These are phyloP conservation scores for Clytia hemisphaerica DNA, from an alignment of 30 jellyfish, hydroid and myxozoan genomes.

Conservation along the genomic window DNA sequence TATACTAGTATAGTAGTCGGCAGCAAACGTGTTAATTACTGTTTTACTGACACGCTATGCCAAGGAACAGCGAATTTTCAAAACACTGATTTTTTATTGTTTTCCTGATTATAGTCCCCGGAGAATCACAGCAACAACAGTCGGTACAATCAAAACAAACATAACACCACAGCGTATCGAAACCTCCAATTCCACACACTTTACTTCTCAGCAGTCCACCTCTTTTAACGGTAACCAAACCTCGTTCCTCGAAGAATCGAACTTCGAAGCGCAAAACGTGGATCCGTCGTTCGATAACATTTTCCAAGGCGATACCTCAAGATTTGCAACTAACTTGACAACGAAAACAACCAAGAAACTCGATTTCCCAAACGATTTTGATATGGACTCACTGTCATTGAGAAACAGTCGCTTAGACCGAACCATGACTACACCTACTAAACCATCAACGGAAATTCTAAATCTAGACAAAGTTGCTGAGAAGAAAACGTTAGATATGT, in stretches of 20 bases:
- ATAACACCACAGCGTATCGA: conserved; percentile 11
- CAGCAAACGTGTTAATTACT: too few species aligned
- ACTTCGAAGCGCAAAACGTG: conserved; percentile 16
- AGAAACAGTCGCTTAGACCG: too few species aligned
- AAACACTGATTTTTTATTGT: too few species aligned
- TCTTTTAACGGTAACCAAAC: conserved; percentile 10
- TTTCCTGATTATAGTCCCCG: conserved; percentile 28
- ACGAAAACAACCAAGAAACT: too few species aligned
- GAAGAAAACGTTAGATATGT: conserved; percentile 12
- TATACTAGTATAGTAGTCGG: too few species aligned
- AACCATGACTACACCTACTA: too few species aligned
- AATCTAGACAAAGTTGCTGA: too few species aligned
- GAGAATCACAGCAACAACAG: conserved; percentile 77
- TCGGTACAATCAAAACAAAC: conserved; percentile 31
- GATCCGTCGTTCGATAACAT: conserved; percentile 17
- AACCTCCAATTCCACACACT: background rate
- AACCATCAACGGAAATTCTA: too few species aligned
- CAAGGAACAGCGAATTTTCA: too few species aligned
- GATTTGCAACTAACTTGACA: conserved; percentile 9
- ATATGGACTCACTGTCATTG: too few species aligned
- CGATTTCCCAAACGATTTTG: too few species aligned
- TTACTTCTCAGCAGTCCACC: conserved; percentile 34
- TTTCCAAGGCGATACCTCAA: conserved; percentile 9
- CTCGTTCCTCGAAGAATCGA: conserved; percentile 21
- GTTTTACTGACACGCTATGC: too few species aligned